Evolutionary conservation across 2,797 vertebrate genomes (phyloP).

Genomic region (Muscicapa comitata): DNA sequence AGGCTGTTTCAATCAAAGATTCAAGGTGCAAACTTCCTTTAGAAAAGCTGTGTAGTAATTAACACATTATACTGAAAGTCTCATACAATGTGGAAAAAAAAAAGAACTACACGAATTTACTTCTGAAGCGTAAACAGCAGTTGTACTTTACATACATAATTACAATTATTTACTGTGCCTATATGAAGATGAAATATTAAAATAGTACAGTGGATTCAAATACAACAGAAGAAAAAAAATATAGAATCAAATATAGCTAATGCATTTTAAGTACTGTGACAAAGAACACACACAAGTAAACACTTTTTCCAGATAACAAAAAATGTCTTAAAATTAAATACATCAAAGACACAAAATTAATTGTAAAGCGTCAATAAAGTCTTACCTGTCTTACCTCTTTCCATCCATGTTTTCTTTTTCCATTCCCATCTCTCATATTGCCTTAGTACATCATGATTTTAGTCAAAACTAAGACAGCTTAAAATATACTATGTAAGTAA

Average conservation of each 20-base stretch:
- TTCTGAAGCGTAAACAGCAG: background rate
- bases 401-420: background rate
- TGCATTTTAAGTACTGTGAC: background rate
- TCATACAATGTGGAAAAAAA: rapidly evolving
- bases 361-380: background rate
- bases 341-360: background rate
- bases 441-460: background rate
- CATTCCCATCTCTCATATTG: background rate
- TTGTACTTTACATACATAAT: background rate
- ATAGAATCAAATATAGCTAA: background rate
- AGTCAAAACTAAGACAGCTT: background rate
- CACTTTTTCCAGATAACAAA: background rate
- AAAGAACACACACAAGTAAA: background rate
- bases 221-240: background rate
- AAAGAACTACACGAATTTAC: background rate
- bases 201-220: background rate
- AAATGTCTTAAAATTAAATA: background rate
- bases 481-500: background rate
- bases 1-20: background rate
- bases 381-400: background rate
- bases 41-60: background rate
- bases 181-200: background rate
- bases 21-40: background rate
- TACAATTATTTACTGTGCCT: background rate
- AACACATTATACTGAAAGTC: background rate